phyloP scores from a whole-genome alignment of 2,888 invertebrate genomes.

The Oegoconia quadripuncta region DNA sequence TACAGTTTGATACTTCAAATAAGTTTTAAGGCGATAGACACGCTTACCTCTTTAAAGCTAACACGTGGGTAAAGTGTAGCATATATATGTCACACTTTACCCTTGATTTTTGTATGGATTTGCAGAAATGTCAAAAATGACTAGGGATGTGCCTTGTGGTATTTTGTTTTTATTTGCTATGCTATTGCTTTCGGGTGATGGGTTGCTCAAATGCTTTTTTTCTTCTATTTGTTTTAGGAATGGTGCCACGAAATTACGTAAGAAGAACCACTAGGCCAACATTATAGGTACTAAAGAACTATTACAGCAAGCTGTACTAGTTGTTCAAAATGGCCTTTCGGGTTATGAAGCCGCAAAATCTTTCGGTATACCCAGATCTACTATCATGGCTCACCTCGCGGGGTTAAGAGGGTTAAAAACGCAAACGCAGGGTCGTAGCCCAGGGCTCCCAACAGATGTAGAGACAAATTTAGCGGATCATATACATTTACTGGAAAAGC shows the following conservation, averaged over 20 bases:
- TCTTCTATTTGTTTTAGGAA: no score
- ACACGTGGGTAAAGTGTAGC: no score
- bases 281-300: slow-evolving; percentile 9
- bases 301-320: slow-evolving; percentile 11
- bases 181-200: no score
- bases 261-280: slow-evolving; percentile 12
- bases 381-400: slow-evolving; percentile 18
- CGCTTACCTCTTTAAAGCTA: no score
- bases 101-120: no score
- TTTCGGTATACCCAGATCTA: slow-evolving; percentile 19
- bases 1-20: no score
- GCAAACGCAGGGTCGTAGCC: slow-evolving; percentile 16
- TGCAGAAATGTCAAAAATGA: no score
- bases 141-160: no score
- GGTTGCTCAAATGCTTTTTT: no score
- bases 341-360: slow-evolving; percentile 9
- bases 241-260: slow-evolving; percentile 10
- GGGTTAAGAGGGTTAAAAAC: slow-evolving; percentile 13
- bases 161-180: no score
- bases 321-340: slow-evolving; percentile 9
- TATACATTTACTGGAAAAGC: slow-evolving; percentile 30
- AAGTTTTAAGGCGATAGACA: no score
- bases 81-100: no score
- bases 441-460: slow-evolving; percentile 15
- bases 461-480: slow-evolving; percentile 17